Conservation (phyloP, 2,113 vertebrate genomes). For the Ageneiosus marmoratus region DNA sequence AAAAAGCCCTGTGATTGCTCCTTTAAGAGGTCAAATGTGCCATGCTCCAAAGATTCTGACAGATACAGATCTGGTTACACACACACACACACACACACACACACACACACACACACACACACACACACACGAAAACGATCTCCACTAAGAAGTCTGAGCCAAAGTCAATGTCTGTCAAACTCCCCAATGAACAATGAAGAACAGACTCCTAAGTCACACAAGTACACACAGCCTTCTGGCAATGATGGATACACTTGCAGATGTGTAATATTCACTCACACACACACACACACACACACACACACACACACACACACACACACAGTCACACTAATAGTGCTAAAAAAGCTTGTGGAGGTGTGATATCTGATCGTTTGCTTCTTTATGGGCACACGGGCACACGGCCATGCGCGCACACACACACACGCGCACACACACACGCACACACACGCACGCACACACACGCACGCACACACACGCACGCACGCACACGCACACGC, state of each 20-base stretch:
- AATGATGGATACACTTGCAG: slow-evolving; percentile 30
- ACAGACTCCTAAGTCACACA: slow-evolving; percentile 30
- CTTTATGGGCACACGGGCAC: not conserved
- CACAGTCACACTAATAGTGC: slow-evolving; percentile 27
- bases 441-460: slow-evolving; percentile 11
- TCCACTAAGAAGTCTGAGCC: slow-evolving; percentile 54
- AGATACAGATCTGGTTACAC: slow-evolving; percentile 48
- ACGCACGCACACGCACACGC: no score
- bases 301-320: slow-evolving; percentile 18
- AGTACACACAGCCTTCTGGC: slow-evolving; percentile 10
- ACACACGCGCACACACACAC: slow-evolving; percentile 24
- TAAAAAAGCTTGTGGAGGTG: slow-evolving; percentile 1
- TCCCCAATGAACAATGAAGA: slow-evolving; percentile 41
- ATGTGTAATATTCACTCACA: slow-evolving; percentile 10
- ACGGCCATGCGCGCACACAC: slow-evolving; percentile 22
- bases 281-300: slow-evolving; percentile 25
- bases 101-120: slow-evolving; percentile 32
- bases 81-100: slow-evolving; percentile 23
- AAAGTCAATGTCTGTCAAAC: slow-evolving; percentile 49
- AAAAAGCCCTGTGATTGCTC: slow-evolving; percentile 24
- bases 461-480: not conserved
- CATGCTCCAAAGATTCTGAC: slow-evolving; percentile 42
- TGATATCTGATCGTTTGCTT: slow-evolving; percentile 64
- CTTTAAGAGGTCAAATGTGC: slow-evolving; percentile 53
- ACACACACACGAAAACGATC: slow-evolving; percentile 57